Evolutionary conservation across 2,888 invertebrate genomes (phyloP), one percentile per base, ranked within the genome.

Genomic region (Cryptocephalus moraei): DNA sequence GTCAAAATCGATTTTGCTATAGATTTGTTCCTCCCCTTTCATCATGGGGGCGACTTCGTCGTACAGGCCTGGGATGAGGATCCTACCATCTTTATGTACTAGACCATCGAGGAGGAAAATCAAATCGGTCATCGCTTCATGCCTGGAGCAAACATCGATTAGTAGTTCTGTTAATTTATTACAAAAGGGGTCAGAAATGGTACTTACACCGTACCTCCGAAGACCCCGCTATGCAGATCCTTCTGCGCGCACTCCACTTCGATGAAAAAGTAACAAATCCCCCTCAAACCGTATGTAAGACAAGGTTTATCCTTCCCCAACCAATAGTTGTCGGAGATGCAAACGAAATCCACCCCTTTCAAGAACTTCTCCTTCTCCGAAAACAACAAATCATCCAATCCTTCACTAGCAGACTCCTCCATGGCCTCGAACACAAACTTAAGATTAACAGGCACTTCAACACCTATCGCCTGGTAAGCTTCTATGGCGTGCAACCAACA

Each of bases 241-340:
- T 91, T 92, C 38, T 73, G 70, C 9, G 95, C 88, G 68, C 96
- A 91, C 66, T 86, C 82, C 9, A 97, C 79, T 71, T 93, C 91
- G 38, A 93, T 63, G 60, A 80, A 81, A 69, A 92, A 99, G 70
- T 96, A 96, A 65, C 89, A 90, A 49, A 94, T 78, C 11, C 97
- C 97, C 56, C 95, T 79, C 9, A 99, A 76, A 4, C 97, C 97
- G 70, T 97, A 97, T 0, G 96, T 96, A 50, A 99, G 80, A 67
- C 97, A 97, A 0, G 99, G 97, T 65, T 92, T 94, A n/a, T 82
- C 85, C 51, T 86, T 94, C 1, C 97, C 96, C 49, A 99, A 73
- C 97, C 97, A 99, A 68, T 97, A 99, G 73, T 96, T 99, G 69
- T 99, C 97, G 14, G 95, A 95, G 65, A 99, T 96, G 69, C 96